Conservation (phyloP, 2,113 vertebrate genomes). For the Scalopus aquaticus region DNA sequence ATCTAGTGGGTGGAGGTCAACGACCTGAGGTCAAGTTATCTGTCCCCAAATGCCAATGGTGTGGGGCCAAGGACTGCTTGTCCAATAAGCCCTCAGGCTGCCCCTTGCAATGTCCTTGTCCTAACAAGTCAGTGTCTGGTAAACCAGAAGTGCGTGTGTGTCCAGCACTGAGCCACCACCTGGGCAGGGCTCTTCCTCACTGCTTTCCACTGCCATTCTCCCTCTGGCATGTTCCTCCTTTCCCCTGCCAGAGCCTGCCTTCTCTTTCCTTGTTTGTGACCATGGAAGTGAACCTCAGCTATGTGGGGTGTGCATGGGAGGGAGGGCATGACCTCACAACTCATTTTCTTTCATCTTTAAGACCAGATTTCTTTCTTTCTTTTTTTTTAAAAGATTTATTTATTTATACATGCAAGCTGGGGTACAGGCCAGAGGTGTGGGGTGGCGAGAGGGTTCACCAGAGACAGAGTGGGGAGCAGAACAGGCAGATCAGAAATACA, state of each 20-base stretch:
- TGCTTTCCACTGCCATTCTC: not conserved
- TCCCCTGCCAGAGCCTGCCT: not conserved
- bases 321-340: not conserved
- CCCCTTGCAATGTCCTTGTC: not conserved
- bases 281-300: not conserved
- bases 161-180: no score
- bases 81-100: not conserved
- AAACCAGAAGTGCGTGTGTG: not conserved
- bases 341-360: not conserved
- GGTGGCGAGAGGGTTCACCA: no score
- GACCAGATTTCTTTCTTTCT: not conserved
- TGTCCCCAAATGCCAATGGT: no score
- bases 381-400: no score
- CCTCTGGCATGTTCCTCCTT: not conserved
- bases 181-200: not conserved
- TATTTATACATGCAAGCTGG: no score
- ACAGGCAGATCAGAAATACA: no score
- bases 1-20: not conserved
- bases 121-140: not conserved
- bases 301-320: not conserved
- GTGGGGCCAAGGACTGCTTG: rapidly evolving
- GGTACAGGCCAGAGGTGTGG: no score
- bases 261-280: not conserved
- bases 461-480: no score
- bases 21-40: no score